Percentiles rank a stretch among this genome's conserved stretches.
phyloP scores from a whole-genome alignment of 30 jellyfish, hydroid and myxozoan genomes.

The Aurelia coerulea region DNA sequence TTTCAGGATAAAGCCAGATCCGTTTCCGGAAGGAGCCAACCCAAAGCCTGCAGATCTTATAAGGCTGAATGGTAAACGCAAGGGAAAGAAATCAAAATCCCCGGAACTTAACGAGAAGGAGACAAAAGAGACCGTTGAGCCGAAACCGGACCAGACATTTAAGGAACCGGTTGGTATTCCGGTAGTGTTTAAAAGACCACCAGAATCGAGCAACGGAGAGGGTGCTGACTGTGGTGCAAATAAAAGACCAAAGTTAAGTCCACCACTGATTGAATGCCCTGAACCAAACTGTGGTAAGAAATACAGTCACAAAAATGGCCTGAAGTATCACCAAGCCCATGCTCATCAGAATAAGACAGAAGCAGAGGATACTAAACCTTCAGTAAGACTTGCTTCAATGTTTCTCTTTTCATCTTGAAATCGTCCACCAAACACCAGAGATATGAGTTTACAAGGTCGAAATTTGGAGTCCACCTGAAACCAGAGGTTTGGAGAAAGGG shows the following conservation, averaged over 20 bases:
- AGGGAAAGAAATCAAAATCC: slow-evolving; percentile 49
- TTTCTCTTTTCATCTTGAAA: too few species aligned
- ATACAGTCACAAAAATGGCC: slow-evolving; percentile 87
- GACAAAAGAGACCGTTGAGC: slow-evolving; percentile 34
- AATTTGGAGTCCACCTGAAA: too few species aligned
- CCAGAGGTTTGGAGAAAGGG: too few species aligned
- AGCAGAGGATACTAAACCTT: slow-evolving; percentile 50
- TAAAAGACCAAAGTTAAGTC: slow-evolving; percentile 63
- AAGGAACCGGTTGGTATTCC: slow-evolving; percentile 76
- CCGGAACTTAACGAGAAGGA: slow-evolving; percentile 55
- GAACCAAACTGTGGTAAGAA: slow-evolving; percentile 89
- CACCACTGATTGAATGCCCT: slow-evolving; percentile 91
- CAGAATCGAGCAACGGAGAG: slow-evolving; percentile 51
- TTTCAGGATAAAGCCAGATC: slow-evolving; percentile 68
- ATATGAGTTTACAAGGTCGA: too few species aligned
- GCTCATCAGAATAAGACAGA: slow-evolving; percentile 76
- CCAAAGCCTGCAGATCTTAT: slow-evolving; percentile 63
- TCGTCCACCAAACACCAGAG: too few species aligned
- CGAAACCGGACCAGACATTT: slow-evolving; percentile 46
- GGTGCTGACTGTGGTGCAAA: slow-evolving; percentile 32
- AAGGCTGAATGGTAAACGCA: slow-evolving; percentile 34
- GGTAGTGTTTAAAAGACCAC: slow-evolving; percentile 50
- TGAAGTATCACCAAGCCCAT: slow-evolving; percentile 83
- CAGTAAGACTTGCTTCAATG: slow-evolving; percentile 4
- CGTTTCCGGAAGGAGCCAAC: slow-evolving; percentile 61